Conservation (phyloP, 2,888 invertebrate species). For the Meiosimyza decipiens region DNA sequence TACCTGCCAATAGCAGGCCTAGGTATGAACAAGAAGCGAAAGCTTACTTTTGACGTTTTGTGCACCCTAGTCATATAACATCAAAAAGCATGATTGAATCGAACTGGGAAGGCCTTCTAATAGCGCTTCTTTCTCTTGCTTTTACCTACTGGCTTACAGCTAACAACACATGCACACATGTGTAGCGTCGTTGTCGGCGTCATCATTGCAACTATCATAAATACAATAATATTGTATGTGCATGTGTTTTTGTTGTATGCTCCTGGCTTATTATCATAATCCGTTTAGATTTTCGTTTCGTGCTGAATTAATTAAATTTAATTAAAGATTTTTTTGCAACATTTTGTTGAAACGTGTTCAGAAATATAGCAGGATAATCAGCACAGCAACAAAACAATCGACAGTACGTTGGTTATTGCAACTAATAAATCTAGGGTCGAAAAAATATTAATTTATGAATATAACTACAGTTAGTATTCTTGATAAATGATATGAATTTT, state of each 20-base stretch:
- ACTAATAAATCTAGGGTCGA: no score
- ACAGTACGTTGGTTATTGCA: neutral
- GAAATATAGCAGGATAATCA: neutral
- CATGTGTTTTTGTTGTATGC: no score
- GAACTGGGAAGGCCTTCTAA: no score
- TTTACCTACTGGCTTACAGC: no score
- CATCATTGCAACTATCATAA: slow-evolving; percentile 6
- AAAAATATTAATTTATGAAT: neutral
- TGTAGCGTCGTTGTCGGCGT: slow-evolving; percentile 24
- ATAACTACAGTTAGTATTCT: no score
- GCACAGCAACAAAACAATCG: neutral
- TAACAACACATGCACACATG: slow-evolving; percentile 16
- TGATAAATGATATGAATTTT: no score
- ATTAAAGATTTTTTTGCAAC: slow-evolving; percentile 59
- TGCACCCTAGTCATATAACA: no score
- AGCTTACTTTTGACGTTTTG: no score
- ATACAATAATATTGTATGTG: slow-evolving; percentile 15
- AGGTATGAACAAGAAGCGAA: no score
- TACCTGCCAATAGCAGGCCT: no score
- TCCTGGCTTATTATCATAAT: slow-evolving; percentile 26
- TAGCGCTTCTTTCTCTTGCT: no score
- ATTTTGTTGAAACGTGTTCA: slow-evolving; percentile 54
- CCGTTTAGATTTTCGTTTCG: slow-evolving; percentile 48
- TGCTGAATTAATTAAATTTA: slow-evolving; percentile 64
- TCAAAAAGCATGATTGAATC: no score